phyloP scores from a whole-genome alignment of 2,797 vertebrate species.

The Glossophaga mutica region DNA sequence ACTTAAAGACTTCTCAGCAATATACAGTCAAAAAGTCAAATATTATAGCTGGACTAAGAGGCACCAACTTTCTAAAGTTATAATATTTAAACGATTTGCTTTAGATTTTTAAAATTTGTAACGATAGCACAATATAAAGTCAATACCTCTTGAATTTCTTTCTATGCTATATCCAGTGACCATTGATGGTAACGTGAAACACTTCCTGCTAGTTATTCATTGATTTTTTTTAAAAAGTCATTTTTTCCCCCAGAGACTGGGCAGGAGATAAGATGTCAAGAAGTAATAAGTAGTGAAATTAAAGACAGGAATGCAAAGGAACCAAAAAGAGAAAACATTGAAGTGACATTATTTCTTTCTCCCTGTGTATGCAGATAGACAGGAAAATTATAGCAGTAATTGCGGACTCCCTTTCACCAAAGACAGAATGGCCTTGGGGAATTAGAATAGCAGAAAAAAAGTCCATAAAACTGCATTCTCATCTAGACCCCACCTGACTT shows the following conservation, averaged over 20 bases:
- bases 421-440: conserved; percentile 63
- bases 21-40: not conserved
- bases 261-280: conserved; percentile 71
- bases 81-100: not conserved
- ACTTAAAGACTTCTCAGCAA: not conserved
- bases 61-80: not conserved
- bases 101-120: conserved; percentile 7
- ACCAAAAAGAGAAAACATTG: conserved; percentile 49
- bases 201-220: conserved; percentile 67
- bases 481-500: not conserved
- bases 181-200: conserved; percentile 30
- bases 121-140: not conserved
- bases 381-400: conserved; percentile 70
- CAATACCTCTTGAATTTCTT: conserved; percentile 36
- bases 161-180: not conserved
- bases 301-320: conserved; percentile 61
- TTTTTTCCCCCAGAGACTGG: conserved; percentile 36
- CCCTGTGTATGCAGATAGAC: conserved; percentile 54
- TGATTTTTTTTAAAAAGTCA: conserved; percentile 25
- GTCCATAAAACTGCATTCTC: conserved; percentile 44
- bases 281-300: conserved; percentile 62
- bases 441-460: not conserved
- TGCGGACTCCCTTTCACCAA: conserved; percentile 53
- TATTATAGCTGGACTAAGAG: not conserved
- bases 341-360: conserved; percentile 41